Percentiles rank a stretch among this genome's conserved stretches.
Conservation (phyloP, 2,797 vertebrate genomes). For the Pseudomugil tenellus region DNA sequence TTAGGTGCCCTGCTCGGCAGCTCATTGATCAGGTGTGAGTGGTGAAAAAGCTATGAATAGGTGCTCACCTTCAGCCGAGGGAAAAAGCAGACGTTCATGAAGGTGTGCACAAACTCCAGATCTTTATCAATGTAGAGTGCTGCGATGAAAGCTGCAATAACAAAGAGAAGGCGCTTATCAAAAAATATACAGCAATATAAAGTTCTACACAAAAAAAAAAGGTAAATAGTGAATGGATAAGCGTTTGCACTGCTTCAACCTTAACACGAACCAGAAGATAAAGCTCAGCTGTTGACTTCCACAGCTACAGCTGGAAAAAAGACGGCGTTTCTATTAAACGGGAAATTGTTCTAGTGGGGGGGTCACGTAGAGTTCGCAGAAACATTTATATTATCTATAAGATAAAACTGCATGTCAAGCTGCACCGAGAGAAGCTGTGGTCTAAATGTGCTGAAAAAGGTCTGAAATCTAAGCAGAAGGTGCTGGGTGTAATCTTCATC, state of each 20-base stretch:
- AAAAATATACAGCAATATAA: not conserved
- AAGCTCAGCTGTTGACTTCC: not conserved
- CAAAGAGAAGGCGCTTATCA: conserved; percentile 9
- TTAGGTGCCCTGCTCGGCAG: conserved; percentile 33
- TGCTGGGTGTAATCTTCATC: conserved; percentile 46
- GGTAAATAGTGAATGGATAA: not conserved
- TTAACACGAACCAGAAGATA: conserved; percentile 14
- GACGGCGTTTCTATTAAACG: conserved; percentile 24
- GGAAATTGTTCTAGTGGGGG: conserved; percentile 35
- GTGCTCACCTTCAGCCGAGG: conserved; percentile 94
- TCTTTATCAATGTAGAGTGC: conserved; percentile 98
- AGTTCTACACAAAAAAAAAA: not conserved
- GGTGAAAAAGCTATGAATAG: conserved; percentile 36
- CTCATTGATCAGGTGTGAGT: conserved; percentile 61
- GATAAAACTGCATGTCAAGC: conserved; percentile 34
- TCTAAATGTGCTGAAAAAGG: conserved; percentile 20
- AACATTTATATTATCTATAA: conserved; percentile 22
- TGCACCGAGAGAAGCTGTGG: conserved; percentile 22
- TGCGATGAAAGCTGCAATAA: conserved; percentile 91
- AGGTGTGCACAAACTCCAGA: conserved; percentile 95
- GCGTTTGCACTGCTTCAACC: conserved; percentile 8
- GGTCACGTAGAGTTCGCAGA: conserved; percentile 54
- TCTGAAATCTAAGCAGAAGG: conserved; percentile 40
- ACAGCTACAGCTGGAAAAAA: conserved; percentile 19
- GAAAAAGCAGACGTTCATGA: conserved; percentile 99